These are phyloP conservation scores for Tinea trinotella DNA, from an alignment of 2,888 invertebrate genomes.

Conservation along the genomic window DNA sequence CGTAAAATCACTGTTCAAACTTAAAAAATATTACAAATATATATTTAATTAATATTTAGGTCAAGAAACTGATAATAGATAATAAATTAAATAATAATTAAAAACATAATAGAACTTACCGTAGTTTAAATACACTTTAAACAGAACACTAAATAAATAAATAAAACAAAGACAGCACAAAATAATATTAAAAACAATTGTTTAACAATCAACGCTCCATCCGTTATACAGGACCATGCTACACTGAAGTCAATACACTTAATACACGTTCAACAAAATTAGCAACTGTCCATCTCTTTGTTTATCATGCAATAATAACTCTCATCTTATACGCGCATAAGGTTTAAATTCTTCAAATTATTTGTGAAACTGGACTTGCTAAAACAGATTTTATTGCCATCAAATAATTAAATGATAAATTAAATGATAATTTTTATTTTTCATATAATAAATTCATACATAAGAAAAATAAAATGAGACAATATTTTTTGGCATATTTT, in stretches of 20 bases:
- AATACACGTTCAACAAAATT: neutral
- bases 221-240: neutral
- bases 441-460: no score
- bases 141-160: neutral
- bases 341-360: no score
- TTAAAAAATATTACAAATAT: no score
- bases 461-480: no score
- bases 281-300: neutral
- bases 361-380: no score
- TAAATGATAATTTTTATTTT: no score
- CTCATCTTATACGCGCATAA: no score
- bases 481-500: no score
- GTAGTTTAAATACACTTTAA: neutral
- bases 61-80: no score
- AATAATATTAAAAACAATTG: neutral
- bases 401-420: no score
- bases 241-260: slow-evolving; percentile 7
- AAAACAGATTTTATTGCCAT: no score
- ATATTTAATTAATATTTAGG: neutral
- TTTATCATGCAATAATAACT: neutral
- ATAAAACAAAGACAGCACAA: neutral
- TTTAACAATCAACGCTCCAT: neutral
- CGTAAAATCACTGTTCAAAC: no score
- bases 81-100: slow-evolving; percentile 5
- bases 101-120: neutral